Evolutionary conservation across 2,113 vertebrate genomes (phyloP), one percentile per base, ranked within the genome.

Genomic region (Murina feae): DNA sequence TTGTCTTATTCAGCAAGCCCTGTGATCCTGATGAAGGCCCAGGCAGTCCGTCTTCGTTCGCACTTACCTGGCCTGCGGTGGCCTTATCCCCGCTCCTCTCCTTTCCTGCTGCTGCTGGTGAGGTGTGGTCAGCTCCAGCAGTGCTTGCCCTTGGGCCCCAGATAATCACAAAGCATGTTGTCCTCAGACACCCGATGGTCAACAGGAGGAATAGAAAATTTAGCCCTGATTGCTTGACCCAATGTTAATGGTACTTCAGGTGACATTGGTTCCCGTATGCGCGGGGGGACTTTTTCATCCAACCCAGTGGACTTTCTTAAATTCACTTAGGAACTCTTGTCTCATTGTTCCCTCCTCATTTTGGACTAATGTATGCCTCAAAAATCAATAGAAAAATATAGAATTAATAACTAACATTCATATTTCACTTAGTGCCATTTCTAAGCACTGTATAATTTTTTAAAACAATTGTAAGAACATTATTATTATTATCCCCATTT

Each of bases 311-410:
- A 3, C 39, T 60, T 69, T 49, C 28, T 51, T 72, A 72, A 66
- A 81, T 68, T 96, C 86, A 93, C 75, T 60, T 71, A 63, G 51
- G 44, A 49, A 76, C 8, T 76, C 23, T 72, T 63, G 23, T 53
- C 65, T 37, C 6, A 49, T 66, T 39, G 32, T 85, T 60, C 66
- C 14, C 35, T 81, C 53, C 58, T 85, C 7, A 84, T n/a, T 66
- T 90, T 51, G 58, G 72, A 49, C 55, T 44, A 76, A 58, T 16
- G 11, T 23, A 6, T 66, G 11, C 44, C 51, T 42, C 69, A 87
- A 88, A 39, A 86, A 55, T 21, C 63, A 82, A 63, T 39, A 60
- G 63, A 75, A 85, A 97, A 63, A 80, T 87, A 37, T 25, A 91
- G 75, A 89, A 75, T 89, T 21, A 20, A 30, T 80, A 63, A 71